Conservation (phyloP, 2,888 invertebrate genomes). For the Miltochrista miniata region DNA sequence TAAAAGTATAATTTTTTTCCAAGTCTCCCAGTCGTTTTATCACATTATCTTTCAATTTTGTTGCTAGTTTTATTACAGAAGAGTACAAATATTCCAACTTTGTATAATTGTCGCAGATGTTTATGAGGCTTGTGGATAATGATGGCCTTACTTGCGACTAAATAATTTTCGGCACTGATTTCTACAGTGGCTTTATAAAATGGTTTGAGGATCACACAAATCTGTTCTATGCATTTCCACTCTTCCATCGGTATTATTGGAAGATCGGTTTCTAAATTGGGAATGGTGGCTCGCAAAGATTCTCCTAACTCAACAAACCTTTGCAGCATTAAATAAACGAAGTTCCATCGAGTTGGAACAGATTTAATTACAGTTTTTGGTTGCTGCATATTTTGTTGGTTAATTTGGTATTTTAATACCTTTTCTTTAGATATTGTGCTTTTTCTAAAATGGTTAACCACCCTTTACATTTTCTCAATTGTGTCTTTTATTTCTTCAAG, state of each 20-base stretch:
- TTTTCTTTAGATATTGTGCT: constrained; percentile 5
- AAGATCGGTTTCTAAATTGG: too few species aligned
- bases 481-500: background rate
- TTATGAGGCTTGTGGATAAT: background rate
- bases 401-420: constrained; percentile 6
- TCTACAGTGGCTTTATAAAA: too few species aligned
- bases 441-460: too few species aligned
- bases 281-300: constrained; percentile 15
- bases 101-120: background rate
- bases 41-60: too few species aligned
- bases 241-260: constrained; percentile 18
- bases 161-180: constrained; percentile 20
- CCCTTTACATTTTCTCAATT: background rate
- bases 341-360: constrained; percentile 12
- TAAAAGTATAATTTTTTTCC: constrained; percentile 31
- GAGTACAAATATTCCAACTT: background rate
- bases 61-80: constrained; percentile 4
- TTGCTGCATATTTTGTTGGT: background rate
- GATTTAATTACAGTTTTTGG: background rate
- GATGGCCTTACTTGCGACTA: constrained; percentile 13
- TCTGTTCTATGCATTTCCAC: constrained; percentile 16
- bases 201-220: too few species aligned
- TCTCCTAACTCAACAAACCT: constrained; percentile 16
- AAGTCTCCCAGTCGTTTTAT: constrained; percentile 35
- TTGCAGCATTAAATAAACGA: too few species aligned